Conservation (phyloP, 2,888 invertebrate genomes). For the Polydrusus tereticollis region DNA sequence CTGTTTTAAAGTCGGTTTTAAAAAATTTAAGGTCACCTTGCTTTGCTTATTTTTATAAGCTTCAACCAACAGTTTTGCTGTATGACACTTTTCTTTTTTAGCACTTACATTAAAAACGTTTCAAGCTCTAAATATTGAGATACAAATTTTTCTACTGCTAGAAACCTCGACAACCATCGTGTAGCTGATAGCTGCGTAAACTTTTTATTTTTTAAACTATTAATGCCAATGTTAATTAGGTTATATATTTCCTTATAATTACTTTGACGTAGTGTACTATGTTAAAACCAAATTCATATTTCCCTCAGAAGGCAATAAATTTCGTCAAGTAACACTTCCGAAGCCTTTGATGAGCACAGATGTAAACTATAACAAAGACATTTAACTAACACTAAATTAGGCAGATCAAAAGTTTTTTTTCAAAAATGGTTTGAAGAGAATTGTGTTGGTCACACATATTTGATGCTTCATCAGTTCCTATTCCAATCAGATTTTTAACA, state of each 20-base stretch:
- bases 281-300: conserved; percentile 47
- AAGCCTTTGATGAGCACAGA: conserved; percentile 49
- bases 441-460: conserved; percentile 2
- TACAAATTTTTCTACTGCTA: conserved; percentile 50
- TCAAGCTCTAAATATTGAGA: conserved; percentile 52
- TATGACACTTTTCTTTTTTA: conserved; percentile 32
- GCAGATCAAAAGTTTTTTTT: conserved; percentile 47
- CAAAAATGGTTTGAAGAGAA: conserved; percentile 33
- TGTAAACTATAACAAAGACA: conserved; percentile 51
- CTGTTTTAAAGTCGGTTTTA: conserved; percentile 26
- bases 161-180: conserved; percentile 53
- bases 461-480: neutral
- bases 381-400: conserved; percentile 52
- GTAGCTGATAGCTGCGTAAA: conserved; percentile 44
- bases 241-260: conserved; percentile 48
- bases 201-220: conserved; percentile 27
- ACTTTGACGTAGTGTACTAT: conserved; percentile 45
- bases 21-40: conserved; percentile 23
- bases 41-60: conserved; percentile 24
- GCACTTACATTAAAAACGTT: conserved; percentile 8
- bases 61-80: conserved; percentile 30
- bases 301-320: too few relatives aligned
- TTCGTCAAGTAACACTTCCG: conserved; percentile 48
- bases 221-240: conserved; percentile 35
- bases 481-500: neutral